Evolutionary conservation across 2,797 vertebrate genomes (phyloP).

Genomic region (Thunnus albacares): DNA sequence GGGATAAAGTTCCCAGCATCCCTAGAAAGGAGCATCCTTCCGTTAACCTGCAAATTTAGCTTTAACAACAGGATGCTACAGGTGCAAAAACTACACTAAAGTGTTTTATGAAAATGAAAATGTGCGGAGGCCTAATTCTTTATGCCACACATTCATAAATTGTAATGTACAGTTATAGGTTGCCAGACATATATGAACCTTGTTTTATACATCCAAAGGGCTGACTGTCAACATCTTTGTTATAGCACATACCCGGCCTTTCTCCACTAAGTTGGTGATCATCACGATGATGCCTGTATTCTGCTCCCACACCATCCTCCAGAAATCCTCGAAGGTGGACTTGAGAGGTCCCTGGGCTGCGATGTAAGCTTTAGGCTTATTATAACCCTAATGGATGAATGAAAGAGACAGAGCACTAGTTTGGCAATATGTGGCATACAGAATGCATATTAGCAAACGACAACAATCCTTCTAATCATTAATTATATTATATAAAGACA

Average conservation of each 20-base stretch:
- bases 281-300: conserved; percentile 95
- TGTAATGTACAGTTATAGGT: neutral
- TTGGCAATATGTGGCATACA: neutral
- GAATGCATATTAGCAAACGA: neutral
- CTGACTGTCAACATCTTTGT: neutral
- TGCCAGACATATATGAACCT: neutral
- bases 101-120: too few species aligned
- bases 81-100: neutral
- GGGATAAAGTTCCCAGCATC: too few species aligned
- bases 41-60: neutral
- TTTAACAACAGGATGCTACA: neutral
- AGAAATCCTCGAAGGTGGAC: conserved; percentile 97
- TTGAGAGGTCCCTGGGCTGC: conserved; percentile 96
- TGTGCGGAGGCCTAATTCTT: too few species aligned
- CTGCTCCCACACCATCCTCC: conserved; percentile 98
- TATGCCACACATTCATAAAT: neutral
- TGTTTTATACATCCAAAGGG: neutral
- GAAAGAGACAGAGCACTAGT: neutral
- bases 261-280: conserved; percentile 98
- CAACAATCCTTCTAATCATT: neutral
- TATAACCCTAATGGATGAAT: conserved; percentile 89
- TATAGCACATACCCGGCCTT: conserved; percentile 91
- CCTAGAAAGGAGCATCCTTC: too few species aligned
- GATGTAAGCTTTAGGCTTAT: conserved; percentile 95
- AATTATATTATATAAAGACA: neutral